Evolutionary conservation across 53 echinoderm and acorn worm genomes (phyloP).

Genomic region (Paelopatides confundens): DNA sequence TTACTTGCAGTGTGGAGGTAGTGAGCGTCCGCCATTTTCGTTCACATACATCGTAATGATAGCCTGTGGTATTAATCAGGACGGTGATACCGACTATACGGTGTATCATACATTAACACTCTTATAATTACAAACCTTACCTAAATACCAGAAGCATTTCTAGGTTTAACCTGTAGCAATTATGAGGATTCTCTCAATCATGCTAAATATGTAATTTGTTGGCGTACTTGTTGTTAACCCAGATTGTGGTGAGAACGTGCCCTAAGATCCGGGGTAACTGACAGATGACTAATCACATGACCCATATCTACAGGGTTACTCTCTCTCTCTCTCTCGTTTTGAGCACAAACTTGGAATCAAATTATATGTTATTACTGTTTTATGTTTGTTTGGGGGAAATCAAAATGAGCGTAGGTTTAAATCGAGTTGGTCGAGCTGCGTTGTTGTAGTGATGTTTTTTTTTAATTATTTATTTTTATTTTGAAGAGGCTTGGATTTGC

Average conservation of each 20-base stretch:
- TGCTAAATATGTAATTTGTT: neutral
- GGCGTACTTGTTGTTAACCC: slow-evolving; percentile 2
- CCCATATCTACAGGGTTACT: slow-evolving; percentile 36
- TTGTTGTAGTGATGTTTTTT: too few relatives aligned
- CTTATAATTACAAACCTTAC: neutral
- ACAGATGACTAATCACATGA: slow-evolving; percentile 41
- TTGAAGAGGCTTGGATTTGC: too few relatives aligned
- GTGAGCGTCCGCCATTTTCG: too few relatives aligned
- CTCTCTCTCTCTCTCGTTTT: neutral
- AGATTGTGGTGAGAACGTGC: neutral
- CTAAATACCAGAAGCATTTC: neutral
- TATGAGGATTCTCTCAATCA: neutral
- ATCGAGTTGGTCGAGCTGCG: too few relatives aligned
- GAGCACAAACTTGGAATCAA: neutral
- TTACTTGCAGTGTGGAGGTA: too few relatives aligned
- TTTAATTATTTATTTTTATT: too few relatives aligned
- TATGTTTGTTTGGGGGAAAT: too few relatives aligned
- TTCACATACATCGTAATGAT: neutral
- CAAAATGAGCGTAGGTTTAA: too few relatives aligned
- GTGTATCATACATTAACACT: neutral
- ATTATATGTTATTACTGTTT: too few relatives aligned
- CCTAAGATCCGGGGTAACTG: neutral
- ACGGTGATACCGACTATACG: neutral
- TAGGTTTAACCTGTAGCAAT: neutral
- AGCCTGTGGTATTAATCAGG: neutral